These are phyloP conservation scores for Tribolium madens DNA, from an alignment of 1,140 invertebrate species.

Conservation along the genomic window DNA sequence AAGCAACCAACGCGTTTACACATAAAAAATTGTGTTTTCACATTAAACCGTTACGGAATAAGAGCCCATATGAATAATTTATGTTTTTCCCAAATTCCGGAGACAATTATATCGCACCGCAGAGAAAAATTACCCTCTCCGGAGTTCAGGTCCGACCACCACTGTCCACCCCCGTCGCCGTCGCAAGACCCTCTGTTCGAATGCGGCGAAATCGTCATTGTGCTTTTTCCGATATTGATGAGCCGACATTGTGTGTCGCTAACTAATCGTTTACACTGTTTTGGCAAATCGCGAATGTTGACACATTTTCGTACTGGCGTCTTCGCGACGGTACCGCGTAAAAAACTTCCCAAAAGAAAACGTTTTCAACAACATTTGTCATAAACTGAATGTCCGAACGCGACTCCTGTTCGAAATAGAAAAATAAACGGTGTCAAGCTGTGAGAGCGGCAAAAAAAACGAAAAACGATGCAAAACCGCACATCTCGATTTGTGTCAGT, in stretches of 20 bases:
- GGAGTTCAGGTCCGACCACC: conserved; percentile 72
- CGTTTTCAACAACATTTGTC: conserved; percentile 28
- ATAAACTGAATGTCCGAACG: conserved; percentile 27
- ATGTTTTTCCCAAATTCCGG: background rate
- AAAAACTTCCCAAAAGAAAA: conserved; percentile 21
- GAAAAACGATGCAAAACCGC: conserved; percentile 15
- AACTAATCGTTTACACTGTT: background rate
- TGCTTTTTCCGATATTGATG: conserved; percentile 56
- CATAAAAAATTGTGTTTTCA: background rate
- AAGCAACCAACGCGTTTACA: background rate
- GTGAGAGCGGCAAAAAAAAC: conserved; percentile 49
- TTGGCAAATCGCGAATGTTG: background rate
- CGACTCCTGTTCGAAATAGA: conserved; percentile 52
- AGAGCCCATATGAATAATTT: conserved; percentile 8
- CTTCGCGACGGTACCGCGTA: background rate
- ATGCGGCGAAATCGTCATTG: conserved; percentile 65
- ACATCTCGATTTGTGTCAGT: conserved; percentile 22
- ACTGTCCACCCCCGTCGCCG: conserved; percentile 75
- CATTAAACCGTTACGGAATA: background rate
- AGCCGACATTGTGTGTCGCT: conserved; percentile 39
- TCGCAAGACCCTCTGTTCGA: conserved; percentile 68
- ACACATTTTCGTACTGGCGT: conserved; percentile 8
- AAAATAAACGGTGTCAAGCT: conserved; percentile 47
- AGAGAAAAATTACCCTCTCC: conserved; percentile 26
- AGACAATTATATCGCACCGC: no score